Evolutionary conservation across 2,113 vertebrate genomes (phyloP), one percentile per base, ranked within the genome.

Genomic region (Colossoma macropomum): DNA sequence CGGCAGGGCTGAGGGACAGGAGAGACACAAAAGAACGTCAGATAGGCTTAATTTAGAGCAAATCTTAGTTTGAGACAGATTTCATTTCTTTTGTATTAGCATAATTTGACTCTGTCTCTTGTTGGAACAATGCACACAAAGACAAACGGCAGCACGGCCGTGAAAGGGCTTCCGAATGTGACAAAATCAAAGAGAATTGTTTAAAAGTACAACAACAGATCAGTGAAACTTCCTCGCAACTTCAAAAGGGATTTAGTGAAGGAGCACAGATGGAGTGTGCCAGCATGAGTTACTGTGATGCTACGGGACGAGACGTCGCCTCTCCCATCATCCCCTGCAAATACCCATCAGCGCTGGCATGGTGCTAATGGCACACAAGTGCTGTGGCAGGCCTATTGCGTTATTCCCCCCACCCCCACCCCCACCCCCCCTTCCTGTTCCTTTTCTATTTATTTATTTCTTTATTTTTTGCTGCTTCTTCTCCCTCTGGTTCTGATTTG

Each of bases 211-310:
- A 84, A 87, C 81, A 87, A 62, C 65, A 45, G 75, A 72, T 77
- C 60, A 83, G 84, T 84, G 80, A 69, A 90, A 86, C 84, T 85
- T 90, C 86, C 89, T 90, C 80, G 75, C 86, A 81, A 92, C 90
- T 90, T 92, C 88, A 92, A 89, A 93, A 90, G 90, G 83, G 77
- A 84, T 88, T 89, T 90, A 75, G 82, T 75, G 71, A 68, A 81
- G 69, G 84, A 83, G 78, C 83, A 92, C 92, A 93, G 91, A 94
- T 92, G 92, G 91, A 77, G 84, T 75, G 89, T 86, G 90, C 87
- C 89, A 87, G 59, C 56, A 72, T 74, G 68, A n/a, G 85, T 93
- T 91, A 91, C 59, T 86, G 82, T 91, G 85, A 87, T 50, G 56
- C 85, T 50, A 74, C 70, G n/a, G 69, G 84, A 84, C 62, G 72